Evolutionary conservation across 2,888 invertebrate species (phyloP).

Genomic region (Oxytorus armatus): DNA sequence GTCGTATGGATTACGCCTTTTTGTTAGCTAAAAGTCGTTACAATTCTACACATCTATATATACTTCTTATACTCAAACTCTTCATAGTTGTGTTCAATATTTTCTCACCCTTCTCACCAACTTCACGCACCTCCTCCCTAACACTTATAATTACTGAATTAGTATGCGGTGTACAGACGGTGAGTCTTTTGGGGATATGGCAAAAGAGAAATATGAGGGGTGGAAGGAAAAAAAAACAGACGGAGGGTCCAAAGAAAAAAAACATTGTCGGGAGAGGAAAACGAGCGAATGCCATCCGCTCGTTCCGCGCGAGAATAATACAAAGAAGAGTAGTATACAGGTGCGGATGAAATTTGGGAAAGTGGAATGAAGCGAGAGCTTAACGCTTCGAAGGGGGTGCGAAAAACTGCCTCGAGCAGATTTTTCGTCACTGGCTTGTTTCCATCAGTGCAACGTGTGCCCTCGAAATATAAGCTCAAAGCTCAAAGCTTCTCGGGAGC

Average conservation of each 20-base stretch:
- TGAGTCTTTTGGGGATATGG: not conserved
- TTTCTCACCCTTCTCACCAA: not conserved
- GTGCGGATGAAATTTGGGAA: not conserved
- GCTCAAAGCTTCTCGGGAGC: constrained; percentile 54
- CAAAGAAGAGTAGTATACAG: not conserved
- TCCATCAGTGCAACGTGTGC: constrained; percentile 49
- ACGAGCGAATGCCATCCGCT: constrained; percentile 1
- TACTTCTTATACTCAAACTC: not conserved
- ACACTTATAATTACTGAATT: constrained; percentile 37
- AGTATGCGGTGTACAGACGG: constrained; percentile 26
- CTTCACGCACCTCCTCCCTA: not conserved
- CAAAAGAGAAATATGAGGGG: not conserved
- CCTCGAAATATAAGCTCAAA: constrained; percentile 58
- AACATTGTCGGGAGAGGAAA: not conserved
- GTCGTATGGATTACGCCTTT: not conserved
- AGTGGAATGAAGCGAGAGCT: constrained; percentile 24
- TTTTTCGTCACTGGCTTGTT: constrained; percentile 50
- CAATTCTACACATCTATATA: not conserved
- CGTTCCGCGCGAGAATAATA: constrained; percentile 11
- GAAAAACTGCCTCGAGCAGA: constrained; percentile 59
- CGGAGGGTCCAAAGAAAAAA: not conserved
- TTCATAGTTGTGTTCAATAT: constrained; percentile 26
- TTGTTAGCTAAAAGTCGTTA: not conserved
- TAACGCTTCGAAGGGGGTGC: constrained; percentile 45
- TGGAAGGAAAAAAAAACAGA: not conserved